Evolutionary conservation across 2,888 invertebrate genomes (phyloP), one percentile per base, ranked within the genome.

Genomic region (Trypoxylon attenuatum): DNA sequence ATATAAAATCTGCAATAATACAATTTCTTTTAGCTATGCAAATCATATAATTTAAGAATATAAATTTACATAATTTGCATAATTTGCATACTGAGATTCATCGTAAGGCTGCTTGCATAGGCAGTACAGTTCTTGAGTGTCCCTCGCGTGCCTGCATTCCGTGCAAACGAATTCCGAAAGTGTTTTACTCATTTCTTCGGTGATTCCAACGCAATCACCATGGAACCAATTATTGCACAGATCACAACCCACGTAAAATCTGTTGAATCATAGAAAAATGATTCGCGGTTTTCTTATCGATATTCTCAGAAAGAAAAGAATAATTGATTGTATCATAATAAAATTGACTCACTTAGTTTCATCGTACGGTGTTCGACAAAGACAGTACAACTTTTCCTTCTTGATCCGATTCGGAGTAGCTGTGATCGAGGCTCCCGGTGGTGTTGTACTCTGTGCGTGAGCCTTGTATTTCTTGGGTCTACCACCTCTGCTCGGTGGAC

Each of bases 151-250:
- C 61, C 93, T 91, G 84, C 96, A 96, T 83, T 96, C 96, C 13
- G 91, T 90, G 83, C 96, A 96, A 71, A 96, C 92, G 87, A 96
- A 99, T 85, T 96, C 95, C 46, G 96, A 95, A 87, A 98, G 91
- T 21, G 92, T 91, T 86, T 95, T 94, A 68, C 97, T 96, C 90
- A 94, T 94, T 85, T 94, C 94, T 87, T 98, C 97, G 0, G 95
- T 95, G 63, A 99, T 95, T 42, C 94, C 95, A 8, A 99, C 97
- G 86, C 99, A 99, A 77, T 95, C 94, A 0, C 98, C 98, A 86
- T 99, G 99, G 90, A 97, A 99, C 98, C 99, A 99, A 87, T 98
- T 97, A 82, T 95, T 96, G 87, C 99, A 99, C 81, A 96, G 90
- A 88, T 98, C 98, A 88, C 99, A 99, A 62, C 97, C 97, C 72